phyloP scores from a whole-genome alignment of 1,140 invertebrate species.

The Gonatopus flavifemur region DNA sequence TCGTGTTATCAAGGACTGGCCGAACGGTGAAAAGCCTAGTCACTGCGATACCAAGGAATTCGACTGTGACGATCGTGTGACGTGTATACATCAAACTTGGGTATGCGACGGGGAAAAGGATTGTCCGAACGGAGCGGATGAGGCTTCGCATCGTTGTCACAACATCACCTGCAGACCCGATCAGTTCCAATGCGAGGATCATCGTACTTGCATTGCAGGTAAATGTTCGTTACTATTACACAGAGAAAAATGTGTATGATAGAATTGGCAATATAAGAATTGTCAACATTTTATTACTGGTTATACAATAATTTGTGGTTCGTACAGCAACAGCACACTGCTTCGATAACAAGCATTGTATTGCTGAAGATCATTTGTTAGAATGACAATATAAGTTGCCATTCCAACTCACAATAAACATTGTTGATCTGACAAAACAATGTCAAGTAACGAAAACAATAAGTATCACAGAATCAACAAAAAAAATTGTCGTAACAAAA shows the following conservation, averaged over 20 bases:
- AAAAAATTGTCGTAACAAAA: too few relatives aligned
- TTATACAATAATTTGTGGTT: too few relatives aligned
- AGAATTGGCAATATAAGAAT: too few relatives aligned
- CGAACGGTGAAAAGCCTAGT: slow-evolving; percentile 38
- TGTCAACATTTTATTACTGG: too few relatives aligned
- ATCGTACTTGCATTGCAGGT: slow-evolving; percentile 73
- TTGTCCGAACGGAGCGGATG: slow-evolving; percentile 82
- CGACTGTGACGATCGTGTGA: slow-evolving; percentile 79
- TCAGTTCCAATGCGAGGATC: slow-evolving; percentile 82
- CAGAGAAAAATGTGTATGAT: not conserved
- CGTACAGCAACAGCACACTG: too few relatives aligned
- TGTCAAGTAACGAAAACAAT: too few relatives aligned
- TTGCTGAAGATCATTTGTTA: too few relatives aligned
- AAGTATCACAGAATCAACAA: too few relatives aligned
- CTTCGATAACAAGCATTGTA: too few relatives aligned
- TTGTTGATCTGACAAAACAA: too few relatives aligned
- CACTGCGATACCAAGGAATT: slow-evolving; percentile 76
- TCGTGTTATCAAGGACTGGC: slow-evolving; percentile 8
- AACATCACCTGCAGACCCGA: slow-evolving; percentile 79
- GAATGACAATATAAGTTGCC: too few relatives aligned
- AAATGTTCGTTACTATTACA: not conserved
- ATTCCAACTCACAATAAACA: too few relatives aligned
- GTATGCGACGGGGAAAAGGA: slow-evolving; percentile 85
- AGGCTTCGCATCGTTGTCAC: slow-evolving; percentile 67
- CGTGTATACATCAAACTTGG: slow-evolving; percentile 85